Base-by-base conservation (phyloP, 23 tunicate genomes). In the Halocynthia roretzi region DNA sequence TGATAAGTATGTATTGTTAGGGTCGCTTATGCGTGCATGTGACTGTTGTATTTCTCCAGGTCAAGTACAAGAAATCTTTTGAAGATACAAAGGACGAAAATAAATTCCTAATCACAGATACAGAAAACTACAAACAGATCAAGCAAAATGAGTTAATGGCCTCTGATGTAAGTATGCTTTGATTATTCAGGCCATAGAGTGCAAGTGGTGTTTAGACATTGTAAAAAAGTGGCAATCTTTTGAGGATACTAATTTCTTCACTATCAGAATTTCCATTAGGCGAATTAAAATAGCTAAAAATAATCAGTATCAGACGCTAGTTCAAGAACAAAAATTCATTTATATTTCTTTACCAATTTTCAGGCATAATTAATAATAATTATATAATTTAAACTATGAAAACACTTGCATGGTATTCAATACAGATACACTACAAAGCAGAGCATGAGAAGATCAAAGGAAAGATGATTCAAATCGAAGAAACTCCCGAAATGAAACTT, bases 401-500 rank as follows among this genome's bases (percentile, higher is more conserved):
- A 31, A 31, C 44, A 31, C 44, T 31, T 31, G 44, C 44, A 31
- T 31, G 1, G 44, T 4, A 31, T 31, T 31, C 44, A 31, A 31
- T 81, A 15, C 52, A 77, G 81, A 63, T 18, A 22, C 23, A 54
- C 14, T 83, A 83, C 86, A 78, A 61, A 65, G 83, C 81, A 14
- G 82, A 83, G 19, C 57, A 76, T 67, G 73, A 76, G 19, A 14
- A n/a, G 6, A 53, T 2, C 31, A 61, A 67, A 64, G 77, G 77
- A 18, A 85, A 82, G 14, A 53, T 81, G 50, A 55, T 50, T 21
- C 62, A 52, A 9, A 53, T 72, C 18, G 56, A 57, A 40, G 85
- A 61, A 31, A 81, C 85, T n/a, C 80, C 85, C 10, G 85, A 81
- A 63, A 81, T 81, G 85, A 70, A n/a, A 19, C 68, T 81, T 14